Base-by-base conservation (phyloP, 2,797 vertebrate species). In the Allobates femoralis region DNA sequence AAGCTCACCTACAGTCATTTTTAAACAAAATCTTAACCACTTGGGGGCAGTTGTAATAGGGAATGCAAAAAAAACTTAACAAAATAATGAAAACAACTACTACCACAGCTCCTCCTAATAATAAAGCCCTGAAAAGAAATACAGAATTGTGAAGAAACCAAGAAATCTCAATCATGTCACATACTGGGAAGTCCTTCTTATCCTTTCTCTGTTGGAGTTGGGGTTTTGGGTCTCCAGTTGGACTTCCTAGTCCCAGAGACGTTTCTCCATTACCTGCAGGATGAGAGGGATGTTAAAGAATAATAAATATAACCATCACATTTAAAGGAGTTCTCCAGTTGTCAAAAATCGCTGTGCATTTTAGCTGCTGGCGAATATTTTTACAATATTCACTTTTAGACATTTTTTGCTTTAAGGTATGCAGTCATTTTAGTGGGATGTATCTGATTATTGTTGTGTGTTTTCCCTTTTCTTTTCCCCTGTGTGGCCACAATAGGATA, bases 141-240 rank as follows among this genome's bases (percentile, higher is more conserved):
- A 53, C 3, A 73, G 46, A 26, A 23, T 11, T 23, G 18, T 19
- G 28, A 26, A 3, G 23, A 53, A 50, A 53, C 28, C 5, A 3
- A 50, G 11, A 46, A n/a, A 71, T 6, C 5, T 14, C 2, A 82
- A 62, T 74, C 0, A 96, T 97, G 90, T 89, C 0, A 96, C 97
- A 90, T 89, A 99, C 98, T 76, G 96, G 97, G 87, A 97, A 99
- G 80, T 99, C 98, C 90, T 95, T 96, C 81, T 95, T 98, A 90
- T 99, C 97, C 89, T 96, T 98, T 83, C 96, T 96, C 74, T 96
- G 92, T 46, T 96, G 96, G 66, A 96, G 92, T 2, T 94, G 95
- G 23, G 95, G 95, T 46, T 94, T 96, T 7, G 93, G 90, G 26
- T 95, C 95, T 2, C 90, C 62, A 0, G 91, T 93, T 87, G 95